Percentiles rank a stretch among this genome's conserved stretches.
Conservation (phyloP, 1,140 invertebrate genomes). For the Bombus pyrosoma region DNA sequence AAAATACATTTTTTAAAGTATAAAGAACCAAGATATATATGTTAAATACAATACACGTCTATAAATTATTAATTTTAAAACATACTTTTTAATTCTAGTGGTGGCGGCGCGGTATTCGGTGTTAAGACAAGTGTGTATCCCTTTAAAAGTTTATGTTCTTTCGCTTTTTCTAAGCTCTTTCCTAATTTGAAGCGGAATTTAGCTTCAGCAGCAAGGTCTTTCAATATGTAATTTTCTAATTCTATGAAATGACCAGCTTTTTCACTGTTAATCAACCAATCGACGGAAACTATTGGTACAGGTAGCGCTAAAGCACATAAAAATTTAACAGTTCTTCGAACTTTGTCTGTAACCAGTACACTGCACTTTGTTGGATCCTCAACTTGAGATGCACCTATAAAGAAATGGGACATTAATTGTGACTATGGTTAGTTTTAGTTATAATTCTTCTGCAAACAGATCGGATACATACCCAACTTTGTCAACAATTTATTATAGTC, state of each 20-base stretch:
- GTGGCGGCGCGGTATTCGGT: constrained; percentile 76
- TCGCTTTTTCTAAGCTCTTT: constrained; percentile 76
- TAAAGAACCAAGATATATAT: too few species aligned
- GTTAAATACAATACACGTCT: too few species aligned
- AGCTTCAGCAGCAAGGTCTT: constrained; percentile 77
- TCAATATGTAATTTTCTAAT: constrained; percentile 76
- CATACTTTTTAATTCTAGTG: constrained; percentile 81
- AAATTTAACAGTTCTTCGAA: constrained; percentile 82
- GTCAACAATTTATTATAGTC: constrained; percentile 51
- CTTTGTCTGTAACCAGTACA: constrained; percentile 82
- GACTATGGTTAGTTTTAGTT: neutral
- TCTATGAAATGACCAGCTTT: constrained; percentile 72
- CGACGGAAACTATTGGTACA: constrained; percentile 78
- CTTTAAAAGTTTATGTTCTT: constrained; percentile 71
- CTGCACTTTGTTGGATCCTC: constrained; percentile 74
- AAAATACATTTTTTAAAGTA: constrained; percentile 6
- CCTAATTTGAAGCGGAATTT: constrained; percentile 79
- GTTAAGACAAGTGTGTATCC: constrained; percentile 79
- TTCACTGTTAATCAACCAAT: constrained; percentile 79
- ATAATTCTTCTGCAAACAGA: neutral
- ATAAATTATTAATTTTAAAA: neutral
- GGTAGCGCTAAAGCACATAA: constrained; percentile 79
- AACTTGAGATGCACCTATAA: constrained; percentile 75
- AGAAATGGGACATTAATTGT: neutral
- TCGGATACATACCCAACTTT: constrained; percentile 61